Percentiles rank a stretch among this genome's conserved stretches.
Conservation (phyloP, 2,888 invertebrate species). For the Nomada flava region DNA sequence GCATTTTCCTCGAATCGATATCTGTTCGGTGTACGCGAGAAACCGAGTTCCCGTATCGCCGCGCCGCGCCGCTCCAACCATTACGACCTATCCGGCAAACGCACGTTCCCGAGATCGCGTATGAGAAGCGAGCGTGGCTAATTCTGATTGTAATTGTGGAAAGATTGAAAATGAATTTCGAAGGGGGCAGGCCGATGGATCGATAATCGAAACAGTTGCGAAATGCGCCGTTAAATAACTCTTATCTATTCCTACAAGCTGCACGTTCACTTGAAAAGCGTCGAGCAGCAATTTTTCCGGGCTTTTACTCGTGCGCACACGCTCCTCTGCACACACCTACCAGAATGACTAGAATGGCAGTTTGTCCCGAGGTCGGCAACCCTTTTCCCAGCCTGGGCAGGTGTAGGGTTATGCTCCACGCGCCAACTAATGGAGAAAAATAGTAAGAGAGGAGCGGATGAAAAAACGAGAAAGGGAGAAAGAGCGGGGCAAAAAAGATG, state of each 20-base stretch:
- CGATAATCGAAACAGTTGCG: slow-evolving; percentile 8
- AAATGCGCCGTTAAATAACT: slow-evolving; percentile 57
- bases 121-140: neutral
- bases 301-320: slow-evolving; percentile 62
- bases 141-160: neutral
- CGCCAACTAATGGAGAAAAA: slow-evolving; percentile 65
- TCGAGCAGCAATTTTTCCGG: slow-evolving; percentile 58
- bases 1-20: slow-evolving; percentile 32
- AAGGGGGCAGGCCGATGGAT: neutral
- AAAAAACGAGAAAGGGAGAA: neutral
- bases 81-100: no score
- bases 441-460: slow-evolving; percentile 40
- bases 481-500: slow-evolving; percentile 37
- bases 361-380: slow-evolving; percentile 71
- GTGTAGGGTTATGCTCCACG: slow-evolving; percentile 61
- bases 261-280: slow-evolving; percentile 59
- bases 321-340: slow-evolving; percentile 45
- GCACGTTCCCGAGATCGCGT: no score
- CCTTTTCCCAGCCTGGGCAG: slow-evolving; percentile 60
- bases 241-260: slow-evolving; percentile 56
- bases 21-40: neutral
- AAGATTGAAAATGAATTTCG: neutral
- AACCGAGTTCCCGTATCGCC: no score
- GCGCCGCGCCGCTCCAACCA: no score
- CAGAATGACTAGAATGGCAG: slow-evolving; percentile 48